Evolutionary conservation across 2,888 invertebrate species (phyloP), one percentile per base, ranked within the genome.

Genomic region (Oscheius sp.): DNA sequence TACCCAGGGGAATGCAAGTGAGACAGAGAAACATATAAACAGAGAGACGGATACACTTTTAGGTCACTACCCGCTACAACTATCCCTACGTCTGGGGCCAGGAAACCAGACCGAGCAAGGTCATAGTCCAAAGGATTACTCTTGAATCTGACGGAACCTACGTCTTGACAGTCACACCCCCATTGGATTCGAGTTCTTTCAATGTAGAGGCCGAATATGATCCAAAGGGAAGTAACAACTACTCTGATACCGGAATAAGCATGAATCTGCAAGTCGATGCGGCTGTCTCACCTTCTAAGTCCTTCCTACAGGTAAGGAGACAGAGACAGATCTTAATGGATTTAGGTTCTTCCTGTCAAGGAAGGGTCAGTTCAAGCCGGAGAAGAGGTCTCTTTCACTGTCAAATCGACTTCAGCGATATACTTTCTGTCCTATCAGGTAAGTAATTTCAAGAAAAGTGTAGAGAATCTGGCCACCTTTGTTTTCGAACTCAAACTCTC

Each of bases 81-180:
- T 88, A 88, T 63, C 85, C 87, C 3, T 88, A 85, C 78, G 80
- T 80, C 37, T 75, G 75, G 51, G 83, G 84, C 63, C 73, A 75
- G 0, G 70, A 82, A 5, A 76, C 72, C 2, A 82, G 79, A 47
- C 85, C 81, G 70, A 87, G 87, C 53, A 87, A 87, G 59, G 87
- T 87, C 58, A 85, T 83, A 51, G 79, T 74, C 35, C 79, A 82
- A 55, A 83, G 85, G 42, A 80, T 89, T 9, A 83, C 86, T 42
- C 76, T 89, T 71, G 86, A 87, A 65, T 85, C 85, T 7, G 87
- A 89, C 73, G 89, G 89, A n/a, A 87, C 88, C 2, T 78, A 84
- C 29, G 76, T 85, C 29, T 72, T 86, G 33, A 79, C 80, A 3
- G 76, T 89, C 1, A 77, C 83, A 57, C 87, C 89, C 7, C 87